Evolutionary conservation across 2,797 vertebrate genomes (phyloP), one percentile per base, ranked within the genome.

Genomic region (Pempheris klunzingeri): DNA sequence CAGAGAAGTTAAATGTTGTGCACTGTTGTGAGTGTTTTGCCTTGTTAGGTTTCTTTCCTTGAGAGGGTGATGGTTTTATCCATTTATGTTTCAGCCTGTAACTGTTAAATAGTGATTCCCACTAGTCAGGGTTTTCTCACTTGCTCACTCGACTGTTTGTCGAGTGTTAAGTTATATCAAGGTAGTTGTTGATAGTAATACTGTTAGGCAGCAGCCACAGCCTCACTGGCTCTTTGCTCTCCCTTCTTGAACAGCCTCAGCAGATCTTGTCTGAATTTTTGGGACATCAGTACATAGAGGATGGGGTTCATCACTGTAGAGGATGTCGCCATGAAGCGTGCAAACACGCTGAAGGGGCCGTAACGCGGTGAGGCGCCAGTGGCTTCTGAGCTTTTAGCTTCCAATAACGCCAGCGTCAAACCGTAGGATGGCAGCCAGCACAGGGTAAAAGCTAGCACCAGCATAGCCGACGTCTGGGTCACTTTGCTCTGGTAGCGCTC

Each of bases 401-500:
- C 79, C 24, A 95, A 65, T 53, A 93, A 84, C 30, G 85, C 87
- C 58, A 96, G 78, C 2, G 90, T 94, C 44, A 95, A 83, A 24
- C 88, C 83, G 0, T 96, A 96, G 30, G 95, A 95, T 0, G 95
- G 95, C 86, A 96, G 71, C 95, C 95, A 95, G 87, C 95, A 95
- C n/a, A 95, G 17, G 3, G 94, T 85, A n/a, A 96, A 96, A 9
- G 93, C 93, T 74, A 96, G 34, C 60, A 96, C 95, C 77, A 96
- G 83, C 90, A 95, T 76, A 41, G 92, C 93, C 0, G 93, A 94
- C 0, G 93, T 95, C 75, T 92, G 87, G 5, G 95, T 96, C 62
- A 96, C 94, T 86, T 92, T 92, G n/a, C 62, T 88, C 67, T 96
- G 95, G 83, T 96, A 95, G 53, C 88, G 93, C 77, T 96, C 94